Percentiles rank a stretch among this genome's conserved stretches.
phyloP scores from a whole-genome alignment of 2,113 vertebrate species.

The Bos indicus region DNA sequence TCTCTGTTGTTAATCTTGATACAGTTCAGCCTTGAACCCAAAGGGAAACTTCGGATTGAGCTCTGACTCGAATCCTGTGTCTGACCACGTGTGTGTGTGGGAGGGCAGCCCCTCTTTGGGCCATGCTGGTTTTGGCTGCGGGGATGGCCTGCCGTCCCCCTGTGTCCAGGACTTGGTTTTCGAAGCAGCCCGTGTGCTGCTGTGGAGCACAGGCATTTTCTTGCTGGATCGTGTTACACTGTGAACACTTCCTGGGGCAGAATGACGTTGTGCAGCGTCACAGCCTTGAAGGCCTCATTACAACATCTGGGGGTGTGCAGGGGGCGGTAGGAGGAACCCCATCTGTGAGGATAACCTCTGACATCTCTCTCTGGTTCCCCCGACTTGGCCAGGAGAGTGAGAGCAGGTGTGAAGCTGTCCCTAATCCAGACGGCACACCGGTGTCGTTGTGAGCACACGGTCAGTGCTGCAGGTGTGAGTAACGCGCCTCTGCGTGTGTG shows the following conservation, averaged over 20 bases:
- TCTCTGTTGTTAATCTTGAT: not conserved
- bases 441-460: accelerated
- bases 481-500: accelerated
- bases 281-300: not conserved
- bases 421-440: accelerated
- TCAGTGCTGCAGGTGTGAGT: accelerated
- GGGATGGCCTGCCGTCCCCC: not conserved
- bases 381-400: not conserved
- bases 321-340: not conserved
- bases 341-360: accelerated
- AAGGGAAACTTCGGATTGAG: not conserved
- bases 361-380: accelerated
- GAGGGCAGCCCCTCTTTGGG: too few relatives aligned
- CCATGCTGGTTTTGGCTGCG: not conserved
- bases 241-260: not conserved
- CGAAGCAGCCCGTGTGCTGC: accelerated
- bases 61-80: not conserved
- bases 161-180: not conserved
- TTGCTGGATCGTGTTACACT: not conserved
- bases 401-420: accelerated
- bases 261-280: not conserved
- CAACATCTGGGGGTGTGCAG: not conserved
- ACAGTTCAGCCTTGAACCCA: not conserved
- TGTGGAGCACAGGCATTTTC: not conserved
- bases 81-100: not conserved